phyloP scores from a whole-genome alignment of 1,140 invertebrate species.

The Drosophila albomicans region DNA sequence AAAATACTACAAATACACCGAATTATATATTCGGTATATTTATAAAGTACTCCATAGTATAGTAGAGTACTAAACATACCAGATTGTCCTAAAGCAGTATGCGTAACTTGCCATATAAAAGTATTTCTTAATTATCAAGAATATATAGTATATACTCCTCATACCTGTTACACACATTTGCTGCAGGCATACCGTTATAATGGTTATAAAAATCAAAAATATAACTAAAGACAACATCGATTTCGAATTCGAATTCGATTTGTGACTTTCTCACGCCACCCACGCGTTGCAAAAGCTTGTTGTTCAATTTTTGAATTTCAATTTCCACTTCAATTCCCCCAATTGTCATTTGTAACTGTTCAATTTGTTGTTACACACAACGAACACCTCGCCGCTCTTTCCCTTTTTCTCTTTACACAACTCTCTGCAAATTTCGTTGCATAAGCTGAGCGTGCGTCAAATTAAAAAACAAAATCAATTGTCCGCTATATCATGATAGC shows the following conservation, averaged over 20 bases:
- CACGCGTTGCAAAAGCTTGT: slow-evolving; percentile 27
- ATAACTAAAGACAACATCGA: too few relatives aligned
- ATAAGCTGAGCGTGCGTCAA: slow-evolving; percentile 70
- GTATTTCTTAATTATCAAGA: too few relatives aligned
- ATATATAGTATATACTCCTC: too few relatives aligned
- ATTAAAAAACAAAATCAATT: slow-evolving; percentile 62
- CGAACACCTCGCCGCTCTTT: slow-evolving; percentile 15
- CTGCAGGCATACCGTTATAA: too few relatives aligned
- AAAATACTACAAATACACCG: too few relatives aligned
- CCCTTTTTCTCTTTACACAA: slow-evolving; percentile 43
- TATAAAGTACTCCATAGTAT: too few relatives aligned
- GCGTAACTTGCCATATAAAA: too few relatives aligned
- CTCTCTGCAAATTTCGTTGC: slow-evolving; percentile 40
- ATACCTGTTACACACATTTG: too few relatives aligned
- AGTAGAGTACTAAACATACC: too few relatives aligned
- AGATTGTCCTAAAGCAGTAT: too few relatives aligned
- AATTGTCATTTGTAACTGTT: slow-evolving; percentile 56
- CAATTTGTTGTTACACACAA: slow-evolving; percentile 33
- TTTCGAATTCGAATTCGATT: slow-evolving; percentile 2
- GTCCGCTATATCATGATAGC: slow-evolving; percentile 29
- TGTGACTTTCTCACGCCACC: slow-evolving; percentile 52
- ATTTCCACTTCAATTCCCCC: slow-evolving; percentile 24
- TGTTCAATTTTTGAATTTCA: slow-evolving; percentile 20
- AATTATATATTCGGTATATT: too few relatives aligned
- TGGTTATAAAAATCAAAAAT: too few relatives aligned